Conservation (phyloP, 2,888 invertebrate genomes). For the Colostygia pectinataria region DNA sequence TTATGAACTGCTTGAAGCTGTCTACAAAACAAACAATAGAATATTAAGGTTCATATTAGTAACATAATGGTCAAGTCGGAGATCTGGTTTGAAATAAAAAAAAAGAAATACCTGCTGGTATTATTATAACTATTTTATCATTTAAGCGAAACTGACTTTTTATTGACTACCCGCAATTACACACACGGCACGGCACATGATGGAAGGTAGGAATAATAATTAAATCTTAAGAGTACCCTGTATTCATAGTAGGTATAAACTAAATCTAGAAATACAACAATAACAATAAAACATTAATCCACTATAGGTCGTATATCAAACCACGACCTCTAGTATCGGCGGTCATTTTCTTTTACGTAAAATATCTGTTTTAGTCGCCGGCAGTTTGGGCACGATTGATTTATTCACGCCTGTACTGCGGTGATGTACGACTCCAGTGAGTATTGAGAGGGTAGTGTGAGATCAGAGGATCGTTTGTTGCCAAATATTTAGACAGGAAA, state of each 20-base stretch:
- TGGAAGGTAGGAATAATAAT: too few relatives aligned
- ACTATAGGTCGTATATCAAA: slow-evolving; percentile 30
- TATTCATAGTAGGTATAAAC: too few relatives aligned
- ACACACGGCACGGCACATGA: too few relatives aligned
- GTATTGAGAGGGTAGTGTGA: slow-evolving; percentile 56
- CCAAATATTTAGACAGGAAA: slow-evolving; percentile 14
- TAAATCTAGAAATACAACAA: slow-evolving; percentile 1
- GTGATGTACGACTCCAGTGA: slow-evolving; percentile 72
- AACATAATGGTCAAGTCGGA: too few relatives aligned
- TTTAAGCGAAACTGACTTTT: too few relatives aligned
- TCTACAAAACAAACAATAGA: too few relatives aligned
- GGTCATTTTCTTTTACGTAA: slow-evolving; percentile 60
- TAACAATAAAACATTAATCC: slow-evolving; percentile 14
- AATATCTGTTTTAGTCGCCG: slow-evolving; percentile 65
- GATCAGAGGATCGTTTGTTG: slow-evolving; percentile 32
- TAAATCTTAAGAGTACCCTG: too few relatives aligned
- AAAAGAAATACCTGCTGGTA: background rate
- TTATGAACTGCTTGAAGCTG: too few relatives aligned
- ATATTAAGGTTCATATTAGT: too few relatives aligned
- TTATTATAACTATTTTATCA: too few relatives aligned
- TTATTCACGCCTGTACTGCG: slow-evolving; percentile 59
- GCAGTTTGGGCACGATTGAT: slow-evolving; percentile 68
- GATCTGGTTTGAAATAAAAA: too few relatives aligned
- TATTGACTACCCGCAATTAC: too few relatives aligned
- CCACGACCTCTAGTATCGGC: slow-evolving; percentile 36